Evolutionary conservation across 2,888 invertebrate genomes (phyloP).

Genomic region (Spatulosminthurus flaviceps): DNA sequence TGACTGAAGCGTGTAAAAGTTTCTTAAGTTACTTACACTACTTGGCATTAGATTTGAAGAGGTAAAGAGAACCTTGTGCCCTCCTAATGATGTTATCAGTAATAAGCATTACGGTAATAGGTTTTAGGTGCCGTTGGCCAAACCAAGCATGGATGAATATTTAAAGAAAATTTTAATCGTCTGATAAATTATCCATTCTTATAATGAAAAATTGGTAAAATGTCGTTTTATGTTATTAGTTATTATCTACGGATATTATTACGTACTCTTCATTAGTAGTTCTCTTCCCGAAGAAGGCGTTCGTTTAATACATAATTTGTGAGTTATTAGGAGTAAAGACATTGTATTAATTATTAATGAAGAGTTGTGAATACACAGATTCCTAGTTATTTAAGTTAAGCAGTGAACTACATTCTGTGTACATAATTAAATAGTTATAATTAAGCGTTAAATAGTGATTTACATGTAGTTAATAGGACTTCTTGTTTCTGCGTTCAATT

Average conservation of each 20-base stretch:
- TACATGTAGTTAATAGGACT: conserved; percentile 8
- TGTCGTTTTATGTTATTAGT: background rate
- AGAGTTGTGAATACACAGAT: conserved; percentile 18
- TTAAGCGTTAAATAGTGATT: conserved; percentile 9
- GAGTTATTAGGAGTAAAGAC: conserved; percentile 1
- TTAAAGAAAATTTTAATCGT: background rate
- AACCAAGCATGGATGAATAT: background rate
- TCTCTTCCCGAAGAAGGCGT: conserved; percentile 1
- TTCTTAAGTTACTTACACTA: background rate
- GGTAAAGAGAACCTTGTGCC: conserved; percentile 5
- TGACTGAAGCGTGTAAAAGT: background rate
- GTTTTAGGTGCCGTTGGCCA: background rate
- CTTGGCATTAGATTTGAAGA: background rate
- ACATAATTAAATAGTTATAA: background rate
- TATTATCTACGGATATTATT: background rate
- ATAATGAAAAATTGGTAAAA: background rate
- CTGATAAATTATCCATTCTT: background rate
- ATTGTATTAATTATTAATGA: conserved; percentile 6
- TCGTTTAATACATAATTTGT: conserved; percentile 13
- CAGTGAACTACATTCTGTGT: conserved; percentile 18
- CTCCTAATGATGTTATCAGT: background rate
- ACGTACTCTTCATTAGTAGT: background rate
- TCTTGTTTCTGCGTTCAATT: conserved; percentile 13
- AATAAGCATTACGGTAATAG: conserved; percentile 15
- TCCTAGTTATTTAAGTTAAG: conserved; percentile 25